Conservation (phyloP, 2,888 invertebrate species). For the Nowickia ferox region DNA sequence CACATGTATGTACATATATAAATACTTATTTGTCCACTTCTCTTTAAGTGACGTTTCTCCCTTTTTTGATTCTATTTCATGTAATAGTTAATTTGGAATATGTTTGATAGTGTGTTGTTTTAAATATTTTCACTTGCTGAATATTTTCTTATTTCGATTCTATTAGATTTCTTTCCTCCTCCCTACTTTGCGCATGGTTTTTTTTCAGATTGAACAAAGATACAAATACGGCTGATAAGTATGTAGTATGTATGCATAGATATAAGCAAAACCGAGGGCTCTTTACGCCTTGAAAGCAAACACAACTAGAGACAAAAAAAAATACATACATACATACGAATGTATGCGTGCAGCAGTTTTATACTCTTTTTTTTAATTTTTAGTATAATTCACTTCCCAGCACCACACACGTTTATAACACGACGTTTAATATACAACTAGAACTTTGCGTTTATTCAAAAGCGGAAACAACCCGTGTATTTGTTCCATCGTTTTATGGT, state of each 20-base stretch:
- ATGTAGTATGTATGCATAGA: not conserved
- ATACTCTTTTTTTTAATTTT: conserved; percentile 13
- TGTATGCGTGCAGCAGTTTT: conserved; percentile 21
- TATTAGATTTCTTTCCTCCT: conserved; percentile 44
- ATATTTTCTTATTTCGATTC: conserved; percentile 39
- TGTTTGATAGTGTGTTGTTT: conserved; percentile 17
- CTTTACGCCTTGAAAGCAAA: conserved; percentile 49
- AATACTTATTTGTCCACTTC: not conserved
- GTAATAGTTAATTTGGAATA: conserved; percentile 3
- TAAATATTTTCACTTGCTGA: conserved; percentile 38
- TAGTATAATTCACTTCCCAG: conserved; percentile 49
- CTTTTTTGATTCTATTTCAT: conserved; percentile 23
- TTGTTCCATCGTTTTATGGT: conserved; percentile 41
- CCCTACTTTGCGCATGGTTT: conserved; percentile 55
- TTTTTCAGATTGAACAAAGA: conserved; percentile 27
- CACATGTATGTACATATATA: not conserved
- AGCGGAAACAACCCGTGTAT: conserved; percentile 71
- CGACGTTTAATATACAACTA: conserved; percentile 73
- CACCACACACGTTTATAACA: conserved; percentile 65
- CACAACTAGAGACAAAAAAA: conserved; percentile 26
- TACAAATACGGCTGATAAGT: conserved; percentile 4
- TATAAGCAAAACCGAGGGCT: conserved; percentile 45
- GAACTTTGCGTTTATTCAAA: conserved; percentile 74
- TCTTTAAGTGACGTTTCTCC: conserved; percentile 45
- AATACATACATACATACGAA: not conserved